phyloP scores from a whole-genome alignment of 2,888 invertebrate genomes.

The Yponomeuta malinellus region DNA sequence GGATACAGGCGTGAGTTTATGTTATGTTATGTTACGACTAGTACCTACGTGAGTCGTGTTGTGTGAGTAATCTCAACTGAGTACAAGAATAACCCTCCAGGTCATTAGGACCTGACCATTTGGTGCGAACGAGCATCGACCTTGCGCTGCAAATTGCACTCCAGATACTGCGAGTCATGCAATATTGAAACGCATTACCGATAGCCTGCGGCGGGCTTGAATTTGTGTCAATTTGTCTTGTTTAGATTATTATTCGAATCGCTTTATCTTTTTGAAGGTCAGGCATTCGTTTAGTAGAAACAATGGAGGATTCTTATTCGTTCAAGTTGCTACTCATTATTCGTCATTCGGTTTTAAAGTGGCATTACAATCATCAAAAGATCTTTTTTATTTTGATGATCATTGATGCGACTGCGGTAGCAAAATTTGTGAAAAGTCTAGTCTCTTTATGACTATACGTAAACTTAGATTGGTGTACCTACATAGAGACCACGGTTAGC shows the following conservation, averaged over 20 bases:
- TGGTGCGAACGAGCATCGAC: conserved; percentile 10
- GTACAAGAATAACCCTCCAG: background rate
- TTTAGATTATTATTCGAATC: background rate
- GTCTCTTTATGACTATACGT: too few species aligned
- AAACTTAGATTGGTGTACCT: too few species aligned
- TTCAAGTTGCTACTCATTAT: background rate
- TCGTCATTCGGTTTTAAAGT: background rate
- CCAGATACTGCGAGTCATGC: background rate
- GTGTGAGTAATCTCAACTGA: background rate
- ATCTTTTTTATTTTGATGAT: too few species aligned
- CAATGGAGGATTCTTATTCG: background rate
- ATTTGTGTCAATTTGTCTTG: conserved; percentile 3
- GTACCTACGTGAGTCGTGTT: too few species aligned
- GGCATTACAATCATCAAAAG: too few species aligned
- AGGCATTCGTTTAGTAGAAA: background rate
- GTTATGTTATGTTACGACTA: too few species aligned
- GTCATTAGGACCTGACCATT: conserved; percentile 4
- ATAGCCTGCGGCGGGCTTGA: background rate
- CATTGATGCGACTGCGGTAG: too few species aligned
- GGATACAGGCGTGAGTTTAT: too few species aligned
- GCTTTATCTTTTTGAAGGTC: background rate
- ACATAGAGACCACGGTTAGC: too few species aligned
- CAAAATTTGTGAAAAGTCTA: too few species aligned
- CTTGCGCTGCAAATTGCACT: conserved; percentile 10
- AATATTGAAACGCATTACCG: background rate